phyloP scores from a whole-genome alignment of 2,113 vertebrate species.

The Corythaixoides concolor region DNA sequence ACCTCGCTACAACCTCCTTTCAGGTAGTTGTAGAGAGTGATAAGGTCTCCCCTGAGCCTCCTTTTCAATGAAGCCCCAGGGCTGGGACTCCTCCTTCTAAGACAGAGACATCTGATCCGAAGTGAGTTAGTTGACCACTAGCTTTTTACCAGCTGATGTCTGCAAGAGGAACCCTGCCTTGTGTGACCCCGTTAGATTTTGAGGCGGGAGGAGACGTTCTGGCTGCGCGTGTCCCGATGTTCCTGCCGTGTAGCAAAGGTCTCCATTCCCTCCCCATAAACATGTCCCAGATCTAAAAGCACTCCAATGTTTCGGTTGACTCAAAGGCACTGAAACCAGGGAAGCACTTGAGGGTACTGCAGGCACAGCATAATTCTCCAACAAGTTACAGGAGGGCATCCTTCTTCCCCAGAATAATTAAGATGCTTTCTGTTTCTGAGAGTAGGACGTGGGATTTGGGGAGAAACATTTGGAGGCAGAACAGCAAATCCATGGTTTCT shows the following conservation, averaged over 20 bases:
- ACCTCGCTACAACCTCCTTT: too few relatives aligned
- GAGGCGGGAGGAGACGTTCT: neutral
- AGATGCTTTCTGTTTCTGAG: neutral
- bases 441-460: neutral
- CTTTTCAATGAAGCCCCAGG: neutral
- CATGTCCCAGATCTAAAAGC: rapidly evolving
- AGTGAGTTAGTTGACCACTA: rapidly evolving
- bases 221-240: rapidly evolving
- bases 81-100: neutral
- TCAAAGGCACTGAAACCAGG: neutral
- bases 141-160: neutral
- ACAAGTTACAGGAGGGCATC: neutral
- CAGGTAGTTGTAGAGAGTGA: too few relatives aligned
- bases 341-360: neutral
- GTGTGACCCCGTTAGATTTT: rapidly evolving
- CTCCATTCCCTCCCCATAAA: rapidly evolving
- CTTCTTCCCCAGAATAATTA: neutral
- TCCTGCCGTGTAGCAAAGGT: neutral
- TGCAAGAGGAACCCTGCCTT: neutral
- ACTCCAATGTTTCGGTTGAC: rapidly evolving
- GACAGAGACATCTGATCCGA: too few relatives aligned
- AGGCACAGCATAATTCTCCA: neutral
- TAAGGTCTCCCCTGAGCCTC: too few relatives aligned
- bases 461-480: neutral
- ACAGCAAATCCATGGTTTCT: neutral